Base-by-base conservation (phyloP, 2,888 invertebrate genomes). In the Andrena haemorrhoa region DNA sequence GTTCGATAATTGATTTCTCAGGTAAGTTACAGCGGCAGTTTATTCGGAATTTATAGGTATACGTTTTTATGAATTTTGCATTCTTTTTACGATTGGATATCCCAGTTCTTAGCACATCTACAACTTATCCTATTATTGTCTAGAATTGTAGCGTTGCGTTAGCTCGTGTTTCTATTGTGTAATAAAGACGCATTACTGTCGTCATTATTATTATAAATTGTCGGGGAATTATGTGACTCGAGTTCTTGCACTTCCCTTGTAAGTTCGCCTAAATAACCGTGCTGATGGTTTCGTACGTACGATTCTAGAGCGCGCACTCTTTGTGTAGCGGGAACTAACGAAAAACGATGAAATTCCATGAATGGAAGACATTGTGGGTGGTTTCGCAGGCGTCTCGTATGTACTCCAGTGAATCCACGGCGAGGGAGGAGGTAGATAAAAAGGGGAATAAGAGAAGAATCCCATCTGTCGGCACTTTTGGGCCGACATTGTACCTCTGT, bases 401-500 rank as follows among this genome's bases (percentile, higher is more conserved):
- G 80, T 71, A 64, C 66, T 75, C 33, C 16, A 41, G 69, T 29
- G 70, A 31, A 75, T 65, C 31, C 69, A 41, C 33, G 47, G 58
- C 12, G 41, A 73, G 66, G 66, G 66, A 51, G 26, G 51, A 51
- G 69, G 58, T 51, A 56, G 72, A 79, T 77, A 75, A 80, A 76
- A 78, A 71, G 77, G 53, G 56, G 60, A 51, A 74, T 63, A 73
- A 81, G 71, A 61, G 79, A 71, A 69, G 88, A 81, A 83, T 88
- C 89, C 89, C 89, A 89, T 89, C 89, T 89, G 89, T 89, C 88
- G 86, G 82, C 86, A 88, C 86, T 88, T 88, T 85, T 80, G 77
- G 79, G 69, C 70, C 78, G 84, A 85, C 88, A 86, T 88, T 88
- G 85, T 86, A 75, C 75, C 79, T 77, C 84, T 85, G 85, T 89